phyloP scores from a whole-genome alignment of 2,113 vertebrate species.

The Pyxicephalus adspersus region DNA sequence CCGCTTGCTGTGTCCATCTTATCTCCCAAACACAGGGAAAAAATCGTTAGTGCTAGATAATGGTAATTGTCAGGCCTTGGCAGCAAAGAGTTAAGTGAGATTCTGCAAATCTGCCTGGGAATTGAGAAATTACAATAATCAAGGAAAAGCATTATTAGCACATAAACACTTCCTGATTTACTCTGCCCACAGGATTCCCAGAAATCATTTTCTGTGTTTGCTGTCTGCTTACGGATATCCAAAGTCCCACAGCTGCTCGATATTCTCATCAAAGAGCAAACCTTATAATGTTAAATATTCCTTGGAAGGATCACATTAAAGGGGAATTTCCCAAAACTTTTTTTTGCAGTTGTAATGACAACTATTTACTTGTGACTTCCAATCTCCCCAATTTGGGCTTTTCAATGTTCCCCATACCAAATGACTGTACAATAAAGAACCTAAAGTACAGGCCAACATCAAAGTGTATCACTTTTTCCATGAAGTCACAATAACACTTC shows the following conservation, averaged over 20 bases:
- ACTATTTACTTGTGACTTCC: too few species aligned
- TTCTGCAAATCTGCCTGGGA: constrained; percentile 38
- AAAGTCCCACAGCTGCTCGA: background rate
- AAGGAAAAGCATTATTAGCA: constrained; percentile 27
- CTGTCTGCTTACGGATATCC: constrained; percentile 3
- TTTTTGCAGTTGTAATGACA: too few species aligned
- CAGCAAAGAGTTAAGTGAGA: constrained; percentile 39
- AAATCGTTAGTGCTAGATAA: constrained; percentile 37
- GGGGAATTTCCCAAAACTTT: too few species aligned
- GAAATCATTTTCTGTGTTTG: constrained; percentile 1
- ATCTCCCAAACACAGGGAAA: constrained; percentile 29
- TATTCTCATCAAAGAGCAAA: background rate
- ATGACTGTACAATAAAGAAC: too few species aligned
- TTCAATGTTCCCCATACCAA: too few species aligned
- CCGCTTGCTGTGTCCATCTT: constrained; percentile 1
- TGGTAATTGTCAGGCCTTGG: constrained; percentile 18
- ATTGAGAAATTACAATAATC: constrained; percentile 45
- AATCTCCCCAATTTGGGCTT: too few species aligned
- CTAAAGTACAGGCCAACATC: too few species aligned
- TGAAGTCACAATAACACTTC: too few species aligned
- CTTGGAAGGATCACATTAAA: too few species aligned
- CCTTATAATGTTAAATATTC: too few species aligned
- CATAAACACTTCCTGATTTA: constrained; percentile 23
- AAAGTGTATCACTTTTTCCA: too few species aligned
- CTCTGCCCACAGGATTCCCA: constrained; percentile 34